phyloP scores from a whole-genome alignment of 2,113 vertebrate species.

The Muntiacus muntjak region DNA sequence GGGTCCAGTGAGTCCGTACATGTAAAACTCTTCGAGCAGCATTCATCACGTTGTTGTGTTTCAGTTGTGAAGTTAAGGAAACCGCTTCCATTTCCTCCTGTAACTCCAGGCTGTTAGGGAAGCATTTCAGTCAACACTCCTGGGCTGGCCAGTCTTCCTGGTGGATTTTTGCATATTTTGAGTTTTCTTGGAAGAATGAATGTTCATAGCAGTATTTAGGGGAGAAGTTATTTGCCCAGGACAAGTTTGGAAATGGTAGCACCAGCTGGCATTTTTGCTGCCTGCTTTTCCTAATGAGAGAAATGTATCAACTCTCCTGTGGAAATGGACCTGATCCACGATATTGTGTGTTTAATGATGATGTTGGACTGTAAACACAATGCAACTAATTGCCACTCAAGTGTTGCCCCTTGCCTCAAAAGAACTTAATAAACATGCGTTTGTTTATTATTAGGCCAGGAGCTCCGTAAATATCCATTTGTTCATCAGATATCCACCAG shows the following conservation, averaged over 20 bases:
- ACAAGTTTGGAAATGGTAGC: neutral
- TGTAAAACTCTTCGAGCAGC: neutral
- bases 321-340: neutral
- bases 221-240: neutral
- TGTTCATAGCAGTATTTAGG: neutral
- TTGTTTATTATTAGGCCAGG: neutral
- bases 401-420: neutral
- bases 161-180: neutral
- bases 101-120: neutral
- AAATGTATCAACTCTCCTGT: neutral
- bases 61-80: neutral
- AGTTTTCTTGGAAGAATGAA: neutral
- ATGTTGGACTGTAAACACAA: neutral
- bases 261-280: neutral
- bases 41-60: neutral
- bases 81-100: neutral
- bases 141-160: neutral
- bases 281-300: neutral
- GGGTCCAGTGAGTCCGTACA: neutral
- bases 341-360: neutral
- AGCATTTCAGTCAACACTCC: neutral
- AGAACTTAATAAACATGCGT: neutral
- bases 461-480: neutral
- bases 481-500: neutral
- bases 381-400: neutral